These are phyloP conservation scores for Microtus oregoni DNA, from an alignment of 2,113 vertebrate genomes.

Conservation along the genomic window DNA sequence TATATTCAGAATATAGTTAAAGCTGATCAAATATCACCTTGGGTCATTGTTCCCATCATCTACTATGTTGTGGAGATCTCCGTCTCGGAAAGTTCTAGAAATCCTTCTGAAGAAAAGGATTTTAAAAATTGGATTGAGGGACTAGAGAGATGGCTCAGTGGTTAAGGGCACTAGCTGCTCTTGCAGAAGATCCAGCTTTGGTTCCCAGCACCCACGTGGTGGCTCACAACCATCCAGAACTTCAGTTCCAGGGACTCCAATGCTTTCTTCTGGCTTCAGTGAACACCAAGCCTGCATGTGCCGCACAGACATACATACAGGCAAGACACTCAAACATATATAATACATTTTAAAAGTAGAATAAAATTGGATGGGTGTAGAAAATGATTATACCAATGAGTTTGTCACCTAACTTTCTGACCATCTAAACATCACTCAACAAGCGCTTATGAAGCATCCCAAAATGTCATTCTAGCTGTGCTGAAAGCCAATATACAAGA, in stretches of 20 bases:
- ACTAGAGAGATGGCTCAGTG: not conserved
- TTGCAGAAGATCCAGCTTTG: not conserved
- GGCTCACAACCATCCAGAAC: not conserved
- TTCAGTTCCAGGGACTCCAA: not conserved
- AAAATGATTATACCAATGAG: not conserved
- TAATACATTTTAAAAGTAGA: not conserved
- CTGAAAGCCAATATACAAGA: not conserved
- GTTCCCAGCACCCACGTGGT: not conserved
- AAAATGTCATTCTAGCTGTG: not conserved
- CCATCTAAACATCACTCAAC: not conserved
- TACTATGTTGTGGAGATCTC: not conserved
- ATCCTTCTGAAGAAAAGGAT: not conserved
- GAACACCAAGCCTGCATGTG: not conserved
- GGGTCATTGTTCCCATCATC: not conserved
- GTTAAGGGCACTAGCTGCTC: not conserved
- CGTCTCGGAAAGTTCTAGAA: not conserved
- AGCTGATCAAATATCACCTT: not conserved
- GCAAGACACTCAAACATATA: not conserved
- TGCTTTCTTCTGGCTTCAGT: not conserved
- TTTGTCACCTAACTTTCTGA: not conserved
- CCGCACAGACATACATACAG: not conserved
- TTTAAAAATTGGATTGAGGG: not conserved
- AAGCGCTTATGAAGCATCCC: not conserved
- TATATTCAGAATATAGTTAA: constrained; percentile 5
- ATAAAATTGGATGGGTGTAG: not conserved